Conservation (phyloP, 2,797 vertebrate genomes). For the Pangasius larnaudii region DNA sequence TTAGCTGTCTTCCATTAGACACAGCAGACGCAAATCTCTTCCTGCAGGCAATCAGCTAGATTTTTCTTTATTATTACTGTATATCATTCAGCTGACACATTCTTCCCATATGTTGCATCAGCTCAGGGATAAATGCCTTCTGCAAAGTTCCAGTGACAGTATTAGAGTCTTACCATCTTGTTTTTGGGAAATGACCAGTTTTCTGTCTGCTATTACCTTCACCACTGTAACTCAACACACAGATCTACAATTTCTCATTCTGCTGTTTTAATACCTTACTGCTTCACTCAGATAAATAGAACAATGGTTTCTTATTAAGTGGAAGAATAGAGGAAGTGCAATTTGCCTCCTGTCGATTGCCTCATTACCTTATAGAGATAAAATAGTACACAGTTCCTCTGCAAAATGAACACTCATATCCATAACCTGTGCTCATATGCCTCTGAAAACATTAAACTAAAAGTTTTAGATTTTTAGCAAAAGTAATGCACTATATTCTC, state of each 20-base stretch:
- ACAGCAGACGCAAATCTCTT: constrained; percentile 45
- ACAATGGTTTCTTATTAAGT: neutral
- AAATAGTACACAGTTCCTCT: neutral
- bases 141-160: neutral
- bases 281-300: neutral
- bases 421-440: neutral
- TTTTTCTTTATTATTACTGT: constrained; percentile 30
- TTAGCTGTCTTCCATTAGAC: constrained; percentile 56
- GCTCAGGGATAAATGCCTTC: neutral
- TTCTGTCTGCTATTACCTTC: neutral
- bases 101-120: constrained; percentile 15
- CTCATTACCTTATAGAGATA: neutral
- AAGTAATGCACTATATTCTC: neutral
- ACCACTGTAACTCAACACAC: neutral
- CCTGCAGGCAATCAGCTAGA: constrained; percentile 43
- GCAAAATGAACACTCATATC: neutral
- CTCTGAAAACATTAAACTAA: neutral
- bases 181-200: neutral
- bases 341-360: neutral
- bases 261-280: neutral
- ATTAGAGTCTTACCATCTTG: neutral
- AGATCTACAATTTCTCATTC: neutral
- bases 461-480: neutral
- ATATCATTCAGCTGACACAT: neutral
- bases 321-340: neutral